phyloP scores from a whole-genome alignment of 2,797 vertebrate genomes.

The Coracias cyanogaster region DNA sequence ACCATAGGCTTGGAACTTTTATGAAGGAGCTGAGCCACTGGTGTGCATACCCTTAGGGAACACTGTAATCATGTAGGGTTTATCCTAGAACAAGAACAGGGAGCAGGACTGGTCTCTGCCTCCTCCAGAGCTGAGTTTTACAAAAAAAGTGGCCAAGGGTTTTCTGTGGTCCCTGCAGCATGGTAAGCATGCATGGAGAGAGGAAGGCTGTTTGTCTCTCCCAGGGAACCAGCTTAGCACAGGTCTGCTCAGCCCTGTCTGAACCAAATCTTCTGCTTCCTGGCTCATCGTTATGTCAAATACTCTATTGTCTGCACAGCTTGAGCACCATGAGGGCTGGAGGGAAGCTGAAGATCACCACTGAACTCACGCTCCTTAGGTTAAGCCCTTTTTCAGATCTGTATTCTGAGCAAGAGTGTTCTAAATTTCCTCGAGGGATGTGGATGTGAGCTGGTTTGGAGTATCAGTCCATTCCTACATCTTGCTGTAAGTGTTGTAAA shows the following conservation, averaged over 20 bases:
- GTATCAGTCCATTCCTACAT: neutral
- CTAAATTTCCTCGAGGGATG: neutral
- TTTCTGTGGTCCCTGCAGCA: neutral
- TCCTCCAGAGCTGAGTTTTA: neutral
- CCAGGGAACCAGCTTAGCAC: neutral
- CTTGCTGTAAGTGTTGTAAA: neutral
- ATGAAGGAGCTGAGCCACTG: neutral
- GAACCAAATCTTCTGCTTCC: neutral
- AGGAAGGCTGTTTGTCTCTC: neutral
- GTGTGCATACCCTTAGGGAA: neutral
- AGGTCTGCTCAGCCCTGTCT: neutral
- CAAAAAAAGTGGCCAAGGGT: neutral
- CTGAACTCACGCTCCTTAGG: neutral
- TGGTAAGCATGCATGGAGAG: neutral
- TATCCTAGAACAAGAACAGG: neutral
- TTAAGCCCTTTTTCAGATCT: neutral
- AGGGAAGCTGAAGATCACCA: neutral
- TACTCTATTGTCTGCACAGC: neutral
- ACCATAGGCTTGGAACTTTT: neutral
- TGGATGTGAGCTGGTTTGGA: neutral
- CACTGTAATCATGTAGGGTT: neutral
- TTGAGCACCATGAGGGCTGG: neutral
- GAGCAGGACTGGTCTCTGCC: neutral
- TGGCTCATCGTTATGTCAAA: neutral
- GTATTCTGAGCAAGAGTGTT: neutral